Conservation (phyloP, 1,140 invertebrate species). For the Melitaea cinxia region DNA sequence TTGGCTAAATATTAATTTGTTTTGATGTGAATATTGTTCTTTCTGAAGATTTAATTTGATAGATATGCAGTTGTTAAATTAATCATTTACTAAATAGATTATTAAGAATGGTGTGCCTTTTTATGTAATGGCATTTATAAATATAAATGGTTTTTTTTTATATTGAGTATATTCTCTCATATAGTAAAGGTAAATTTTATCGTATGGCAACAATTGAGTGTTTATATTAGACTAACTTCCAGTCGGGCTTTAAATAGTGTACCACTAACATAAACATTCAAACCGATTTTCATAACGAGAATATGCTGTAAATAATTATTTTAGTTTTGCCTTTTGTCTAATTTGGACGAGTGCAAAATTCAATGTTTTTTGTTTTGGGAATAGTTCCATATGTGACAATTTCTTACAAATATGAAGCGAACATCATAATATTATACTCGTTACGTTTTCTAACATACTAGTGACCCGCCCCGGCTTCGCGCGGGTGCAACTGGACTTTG, state of each 20-base stretch:
- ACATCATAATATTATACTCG: too few relatives aligned
- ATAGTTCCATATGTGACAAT: background rate
- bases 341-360: conserved; percentile 20
- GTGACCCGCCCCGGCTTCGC: too few relatives aligned
- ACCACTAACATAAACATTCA: conserved; percentile 8
- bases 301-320: background rate
- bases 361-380: conserved; percentile 10
- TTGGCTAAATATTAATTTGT: too few relatives aligned
- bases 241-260: conserved; percentile 16
- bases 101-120: too few relatives aligned
- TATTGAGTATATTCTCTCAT: background rate
- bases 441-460: too few relatives aligned
- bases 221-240: conserved; percentile 15
- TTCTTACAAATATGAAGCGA: background rate
- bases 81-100: background rate
- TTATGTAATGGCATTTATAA: too few relatives aligned
- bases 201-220: background rate
- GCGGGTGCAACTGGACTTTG: too few relatives aligned
- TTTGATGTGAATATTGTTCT: too few relatives aligned
- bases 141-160: too few relatives aligned
- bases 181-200: background rate
- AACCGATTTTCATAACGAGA: conserved; percentile 17
- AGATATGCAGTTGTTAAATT: background rate
- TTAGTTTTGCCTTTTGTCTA: conserved; percentile 20
- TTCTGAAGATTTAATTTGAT: too few relatives aligned